Evolutionary conservation across 2,113 vertebrate genomes (phyloP), one percentile per base, ranked within the genome.

Genomic region (Caretta caretta): DNA sequence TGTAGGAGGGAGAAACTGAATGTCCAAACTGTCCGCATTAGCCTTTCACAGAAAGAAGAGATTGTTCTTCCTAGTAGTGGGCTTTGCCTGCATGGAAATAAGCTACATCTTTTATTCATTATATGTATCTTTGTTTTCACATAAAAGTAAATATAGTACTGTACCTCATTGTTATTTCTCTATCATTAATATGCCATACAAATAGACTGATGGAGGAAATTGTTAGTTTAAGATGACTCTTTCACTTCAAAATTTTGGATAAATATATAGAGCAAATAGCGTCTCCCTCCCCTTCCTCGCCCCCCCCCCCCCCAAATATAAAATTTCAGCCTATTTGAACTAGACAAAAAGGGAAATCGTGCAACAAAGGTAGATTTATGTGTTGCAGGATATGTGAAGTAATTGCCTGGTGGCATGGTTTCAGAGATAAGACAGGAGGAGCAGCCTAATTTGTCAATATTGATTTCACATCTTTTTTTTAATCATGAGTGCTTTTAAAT

Each of bases 11-110:
- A 57, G 65, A 3, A 51, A 92, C 91, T 97, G 79, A 29, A 84
- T 88, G 90, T 92, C 84, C 93, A 59, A 89, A 53, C 1, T 2
- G 97, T 93, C 95, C n/a, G 48, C 78, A 42, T 97, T 97, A 97
- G 96, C 96, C 96, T 88, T 90, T 94, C 89, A 54, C 50, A 27
- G 87, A 94, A 95, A 88, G 48, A 83, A 96, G 95, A n/a, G 19
- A 17, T 69, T 20, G 35, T 19, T 72, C 65, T 19, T 72, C n/a
- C n/a, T 17, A 20, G 27, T 59, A 29, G 25, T 59, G 57, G 62
- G 14, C 6, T 17, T 76, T 22, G 20, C 22, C 22, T 46, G 72
- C 10, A 76, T 22, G 11, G 72, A 24, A n/a, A 42, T 76, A 69
- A 69, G 29, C 6, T 46, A 72, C 20, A 22, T n/a, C 48, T 81